Base-by-base conservation (phyloP, 1,140 invertebrate species). In the Trichoplusia ni region DNA sequence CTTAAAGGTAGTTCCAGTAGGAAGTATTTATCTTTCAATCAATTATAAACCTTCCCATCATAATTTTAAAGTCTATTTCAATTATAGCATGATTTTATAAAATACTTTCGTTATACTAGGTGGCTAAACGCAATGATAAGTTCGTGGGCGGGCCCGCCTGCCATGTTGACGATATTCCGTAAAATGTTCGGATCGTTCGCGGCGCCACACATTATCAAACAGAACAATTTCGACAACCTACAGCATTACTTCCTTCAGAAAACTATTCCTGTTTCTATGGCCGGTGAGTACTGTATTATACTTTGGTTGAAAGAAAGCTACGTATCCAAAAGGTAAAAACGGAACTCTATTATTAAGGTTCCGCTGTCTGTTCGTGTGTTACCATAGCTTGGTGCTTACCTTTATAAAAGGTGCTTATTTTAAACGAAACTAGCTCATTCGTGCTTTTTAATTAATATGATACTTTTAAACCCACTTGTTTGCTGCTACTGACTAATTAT, bases 191-290 rank as follows among this genome's bases (percentile, higher is more conserved):
- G 98, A 1, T 99, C 98, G 0, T 98, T 98, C 81, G 96, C 98
- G 1, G 98, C 97, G 51, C 96, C 97, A 6, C 94, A 97, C 75
- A 98, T 99, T 58, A 96, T 98, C 21, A 95, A 95, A 72, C 96
- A 98, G 79, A 99, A 99, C 85, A 99, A 98, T 84, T 99, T 99
- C 82, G 93, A 94, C 25, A 99, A 99, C 86, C 95, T 99, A 60
- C 98, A 99, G 79, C 95, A 98, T 90, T 99, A 99, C 84, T 99
- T 96, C 84, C 87, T 99, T 14, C 97, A 99, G 89, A 99, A 99
- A 91, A 95, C 95, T 0, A 96, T 98, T 76, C 97, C 97, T 7
- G 92, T 96, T 1, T 96, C 97, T 27, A 98, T 98, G 96, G 96
- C 97, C 6, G 92, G 92, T 92, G 63, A 74, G 67, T 68, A 37